Conservation (phyloP, 2,113 vertebrate genomes). For the Shinisaurus crocodilurus region DNA sequence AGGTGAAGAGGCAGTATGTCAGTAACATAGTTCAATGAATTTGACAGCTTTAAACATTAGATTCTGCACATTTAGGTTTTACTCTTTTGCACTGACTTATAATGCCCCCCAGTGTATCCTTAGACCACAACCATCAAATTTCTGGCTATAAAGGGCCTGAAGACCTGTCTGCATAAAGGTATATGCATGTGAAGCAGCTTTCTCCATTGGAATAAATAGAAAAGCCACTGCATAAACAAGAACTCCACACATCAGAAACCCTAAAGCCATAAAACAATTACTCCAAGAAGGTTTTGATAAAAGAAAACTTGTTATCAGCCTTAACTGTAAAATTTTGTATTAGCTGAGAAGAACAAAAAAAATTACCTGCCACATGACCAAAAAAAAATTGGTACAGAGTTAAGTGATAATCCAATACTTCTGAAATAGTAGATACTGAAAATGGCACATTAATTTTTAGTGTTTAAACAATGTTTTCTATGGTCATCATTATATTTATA, state of each 20-base stretch:
- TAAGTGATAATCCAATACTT: background rate
- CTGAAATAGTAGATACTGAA: background rate
- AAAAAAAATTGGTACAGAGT: background rate
- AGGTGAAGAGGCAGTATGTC: background rate
- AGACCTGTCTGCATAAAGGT: background rate
- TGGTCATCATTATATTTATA: too few relatives aligned
- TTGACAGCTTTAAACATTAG: background rate
- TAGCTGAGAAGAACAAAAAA: background rate
- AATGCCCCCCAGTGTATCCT: background rate
- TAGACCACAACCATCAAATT: background rate
- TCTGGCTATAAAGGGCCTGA: too few relatives aligned
- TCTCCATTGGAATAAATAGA: background rate
- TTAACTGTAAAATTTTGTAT: background rate
- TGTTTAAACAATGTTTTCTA: background rate
- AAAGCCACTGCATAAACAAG: background rate
- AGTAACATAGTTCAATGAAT: background rate
- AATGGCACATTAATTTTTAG: background rate
- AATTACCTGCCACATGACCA: background rate
- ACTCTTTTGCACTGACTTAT: background rate
- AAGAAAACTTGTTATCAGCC: background rate
- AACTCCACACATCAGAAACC: background rate
- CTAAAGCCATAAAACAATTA: background rate
- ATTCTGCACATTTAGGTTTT: background rate
- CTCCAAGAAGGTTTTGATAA: background rate
- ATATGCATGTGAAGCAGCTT: background rate